Percentiles rank a stretch among this genome's conserved stretches.
These are phyloP conservation scores for Bursaphelenchus okinawaensis DNA, from an alignment of 2,888 invertebrate genomes.

Conservation along the genomic window DNA sequence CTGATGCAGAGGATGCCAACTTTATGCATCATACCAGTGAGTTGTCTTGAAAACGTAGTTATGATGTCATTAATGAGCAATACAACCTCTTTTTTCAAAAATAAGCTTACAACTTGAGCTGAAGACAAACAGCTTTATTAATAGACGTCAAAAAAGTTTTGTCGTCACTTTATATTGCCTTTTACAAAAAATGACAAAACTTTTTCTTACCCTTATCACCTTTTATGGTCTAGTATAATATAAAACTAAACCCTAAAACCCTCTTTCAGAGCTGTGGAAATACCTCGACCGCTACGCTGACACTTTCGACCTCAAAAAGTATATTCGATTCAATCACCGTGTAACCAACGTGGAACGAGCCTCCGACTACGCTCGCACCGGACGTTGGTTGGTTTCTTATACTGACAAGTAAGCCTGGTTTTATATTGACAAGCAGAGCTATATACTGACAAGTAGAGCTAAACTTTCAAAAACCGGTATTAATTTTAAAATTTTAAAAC, in stretches of 20 bases:
- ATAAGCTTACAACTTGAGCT: no score
- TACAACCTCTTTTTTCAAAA: no score
- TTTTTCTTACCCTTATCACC: no score
- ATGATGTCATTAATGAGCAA: background rate
- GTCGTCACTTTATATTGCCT: no score
- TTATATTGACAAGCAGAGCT: slow-evolving; percentile 12
- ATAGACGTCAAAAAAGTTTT: no score
- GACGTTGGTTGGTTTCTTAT: slow-evolving; percentile 55
- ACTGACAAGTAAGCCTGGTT: slow-evolving; percentile 18
- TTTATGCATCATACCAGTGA: slow-evolving; percentile 59
- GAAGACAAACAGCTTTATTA: no score
- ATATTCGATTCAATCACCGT: slow-evolving; percentile 45
- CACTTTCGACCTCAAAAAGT: slow-evolving; percentile 35
- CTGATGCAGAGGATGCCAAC: slow-evolving; percentile 59
- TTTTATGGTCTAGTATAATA: no score
- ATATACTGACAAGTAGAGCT: no score
- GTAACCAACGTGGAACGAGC: slow-evolving; percentile 44
- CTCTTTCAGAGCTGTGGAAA: slow-evolving; percentile 25
- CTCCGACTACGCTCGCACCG: slow-evolving; percentile 53
- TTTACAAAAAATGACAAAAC: no score
- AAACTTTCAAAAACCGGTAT: no score
- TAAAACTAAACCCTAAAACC: no score
- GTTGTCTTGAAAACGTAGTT: background rate
- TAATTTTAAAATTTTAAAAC: no score
- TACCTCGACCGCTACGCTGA: slow-evolving; percentile 48